Base-by-base conservation (phyloP, 2,797 vertebrate species). In the Phoxinus dragarum region DNA sequence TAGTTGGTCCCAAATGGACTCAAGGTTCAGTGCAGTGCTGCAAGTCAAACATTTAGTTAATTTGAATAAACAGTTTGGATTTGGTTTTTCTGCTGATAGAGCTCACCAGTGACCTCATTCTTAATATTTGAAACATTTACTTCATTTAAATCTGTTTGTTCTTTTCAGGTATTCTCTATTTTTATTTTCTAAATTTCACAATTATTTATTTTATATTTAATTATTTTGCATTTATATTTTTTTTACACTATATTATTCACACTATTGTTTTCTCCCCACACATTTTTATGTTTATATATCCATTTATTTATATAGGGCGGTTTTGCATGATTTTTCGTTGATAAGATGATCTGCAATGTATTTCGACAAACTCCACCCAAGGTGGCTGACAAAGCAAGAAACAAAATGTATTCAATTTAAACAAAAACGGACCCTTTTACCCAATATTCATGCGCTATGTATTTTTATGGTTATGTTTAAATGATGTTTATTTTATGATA, bases 21-120 rank as follows among this genome's bases (percentile, higher is more conserved):
- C 52, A 17, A 61, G 11, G 52, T 82, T 82, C 42, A 59, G 67
- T 23, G 69, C 69, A 23, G 44, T 47, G 54, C 68, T 44, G 40
- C 8, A 79, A 66, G 61, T 67, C 77, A 74, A 82, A 74, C 42
- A n/a, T 66, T 49, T 44, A n/a, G 16, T 59, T 74, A 0, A 75
- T 83, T 74, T 83, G 27, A 71, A 61, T 36, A 49, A 75, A 73
- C 31, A 19, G 71, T 66, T 72, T 47, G 14, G 27, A 36, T 74
- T 54, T 3, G 34, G 14, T 68, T 69, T 52, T 31, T 64, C 27
- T 36, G 54, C 27, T 78, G 38, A 78, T 31, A 44, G 21, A 40
- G 23, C 21, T 42, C 68, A 71, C 36, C 21, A 14, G 6, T 71
- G 68, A 42, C 36, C 3, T 9, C 6, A 10, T 42, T 71, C 5